Evolutionary conservation across 2,797 vertebrate species (phyloP).

Genomic region (Philypnodon macrostomus): DNA sequence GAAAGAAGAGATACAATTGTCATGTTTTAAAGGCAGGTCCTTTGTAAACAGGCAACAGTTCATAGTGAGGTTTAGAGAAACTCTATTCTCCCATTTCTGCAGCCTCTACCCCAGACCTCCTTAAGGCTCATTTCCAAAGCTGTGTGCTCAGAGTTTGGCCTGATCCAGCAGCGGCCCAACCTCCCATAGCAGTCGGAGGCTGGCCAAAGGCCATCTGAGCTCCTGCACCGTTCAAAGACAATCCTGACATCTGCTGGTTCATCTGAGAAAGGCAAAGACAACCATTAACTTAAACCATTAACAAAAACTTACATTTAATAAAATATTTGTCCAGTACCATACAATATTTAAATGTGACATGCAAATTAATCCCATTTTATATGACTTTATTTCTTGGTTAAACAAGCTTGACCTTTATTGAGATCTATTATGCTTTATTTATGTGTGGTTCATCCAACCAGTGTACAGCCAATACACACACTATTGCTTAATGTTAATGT

Average conservation of each 20-base stretch:
- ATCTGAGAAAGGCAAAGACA: constrained; percentile 65
- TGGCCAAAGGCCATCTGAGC: constrained; percentile 82
- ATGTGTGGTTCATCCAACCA: neutral
- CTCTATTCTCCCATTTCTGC: constrained; percentile 43
- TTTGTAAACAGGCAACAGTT: constrained; percentile 70
- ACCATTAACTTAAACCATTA: too few species aligned
- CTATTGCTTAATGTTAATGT: constrained; percentile 1
- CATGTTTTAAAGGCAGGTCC: constrained; percentile 66
- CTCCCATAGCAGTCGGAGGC: constrained; percentile 80
- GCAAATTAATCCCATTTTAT: too few species aligned
- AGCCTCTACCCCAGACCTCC: constrained; percentile 24
- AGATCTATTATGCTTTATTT: too few species aligned
- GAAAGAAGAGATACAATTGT: constrained; percentile 54
- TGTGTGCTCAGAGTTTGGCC: constrained; percentile 95
- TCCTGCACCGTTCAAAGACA: constrained; percentile 81
- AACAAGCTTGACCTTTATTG: too few species aligned
- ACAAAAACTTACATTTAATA: too few species aligned
- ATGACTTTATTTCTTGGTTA: too few species aligned
- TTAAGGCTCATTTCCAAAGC: constrained; percentile 89
- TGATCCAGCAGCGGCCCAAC: constrained; percentile 83
- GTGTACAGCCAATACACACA: neutral
- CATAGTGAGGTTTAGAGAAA: constrained; percentile 56
- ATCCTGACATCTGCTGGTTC: constrained; percentile 93
- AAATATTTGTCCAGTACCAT: too few species aligned
- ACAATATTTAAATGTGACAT: too few species aligned